These are phyloP conservation scores for Loxodonta africana DNA, from an alignment of 2,113 vertebrate genomes.

Conservation along the genomic window DNA sequence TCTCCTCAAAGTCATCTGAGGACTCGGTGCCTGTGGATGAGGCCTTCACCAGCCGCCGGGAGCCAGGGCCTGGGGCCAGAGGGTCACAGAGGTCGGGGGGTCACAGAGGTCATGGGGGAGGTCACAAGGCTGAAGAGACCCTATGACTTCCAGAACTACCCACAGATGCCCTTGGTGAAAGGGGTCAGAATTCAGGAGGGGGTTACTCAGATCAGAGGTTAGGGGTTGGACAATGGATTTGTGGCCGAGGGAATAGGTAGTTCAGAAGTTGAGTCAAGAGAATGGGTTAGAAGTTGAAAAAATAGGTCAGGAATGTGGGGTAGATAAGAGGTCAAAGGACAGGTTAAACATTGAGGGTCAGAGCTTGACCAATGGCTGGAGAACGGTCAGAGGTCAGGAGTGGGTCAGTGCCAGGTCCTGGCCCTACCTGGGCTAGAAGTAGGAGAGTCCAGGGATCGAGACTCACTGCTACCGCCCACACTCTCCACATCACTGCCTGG, in stretches of 20 bases:
- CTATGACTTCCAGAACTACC: constrained; percentile 32
- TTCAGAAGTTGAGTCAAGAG: background rate
- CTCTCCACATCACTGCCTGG: constrained; percentile 88
- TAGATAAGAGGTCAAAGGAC: background rate
- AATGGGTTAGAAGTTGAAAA: background rate
- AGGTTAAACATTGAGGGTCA: background rate
- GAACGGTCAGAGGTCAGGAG: background rate
- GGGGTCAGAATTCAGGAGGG: background rate
- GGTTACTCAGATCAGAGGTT: background rate
- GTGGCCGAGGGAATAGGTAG: background rate
- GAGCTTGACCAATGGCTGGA: background rate
- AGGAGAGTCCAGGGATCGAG: constrained; percentile 88
- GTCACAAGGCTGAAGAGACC: constrained; percentile 1
- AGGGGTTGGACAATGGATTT: background rate
- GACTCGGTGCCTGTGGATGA: constrained; percentile 90
- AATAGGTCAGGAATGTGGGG: background rate
- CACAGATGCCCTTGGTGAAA: background rate
- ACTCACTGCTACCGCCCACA: constrained; percentile 91
- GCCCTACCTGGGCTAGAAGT: constrained; percentile 93
- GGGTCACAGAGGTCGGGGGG: background rate
- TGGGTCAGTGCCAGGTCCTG: background rate
- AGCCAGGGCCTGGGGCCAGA: constrained; percentile 76
- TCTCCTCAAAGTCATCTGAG: constrained; percentile 94
- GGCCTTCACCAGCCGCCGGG: constrained; percentile 88
- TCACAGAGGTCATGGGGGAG: background rate